Evolutionary conservation across 2,797 vertebrate genomes (phyloP).

Genomic region (Psittacula derbiana): DNA sequence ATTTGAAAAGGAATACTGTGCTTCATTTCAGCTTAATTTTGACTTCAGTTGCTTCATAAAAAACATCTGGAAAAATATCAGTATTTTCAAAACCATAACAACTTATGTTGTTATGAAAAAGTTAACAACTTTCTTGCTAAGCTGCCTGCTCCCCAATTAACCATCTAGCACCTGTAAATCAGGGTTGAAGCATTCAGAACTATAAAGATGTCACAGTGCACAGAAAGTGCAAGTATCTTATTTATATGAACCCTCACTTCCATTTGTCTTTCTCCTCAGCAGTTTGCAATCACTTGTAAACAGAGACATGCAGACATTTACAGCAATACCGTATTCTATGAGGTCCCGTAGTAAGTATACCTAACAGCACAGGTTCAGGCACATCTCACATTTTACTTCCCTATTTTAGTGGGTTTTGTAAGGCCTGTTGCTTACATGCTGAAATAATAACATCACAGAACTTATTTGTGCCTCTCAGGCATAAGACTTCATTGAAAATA

Average conservation of each 20-base stretch:
- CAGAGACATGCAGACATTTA: background rate
- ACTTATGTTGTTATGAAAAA: no score
- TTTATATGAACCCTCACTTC: background rate
- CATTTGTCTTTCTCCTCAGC: background rate
- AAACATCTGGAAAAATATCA: background rate
- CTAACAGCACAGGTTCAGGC: background rate
- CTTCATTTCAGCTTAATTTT: background rate
- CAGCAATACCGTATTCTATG: background rate
- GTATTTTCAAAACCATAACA: background rate
- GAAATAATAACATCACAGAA: background rate
- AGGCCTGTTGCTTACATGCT: background rate
- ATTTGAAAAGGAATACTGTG: background rate
- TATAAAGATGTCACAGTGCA: background rate
- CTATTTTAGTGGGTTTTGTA: background rate
- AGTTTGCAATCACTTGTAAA: background rate
- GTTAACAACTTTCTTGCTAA: background rate
- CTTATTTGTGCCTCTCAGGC: background rate
- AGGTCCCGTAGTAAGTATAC: background rate
- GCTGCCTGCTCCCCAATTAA: background rate
- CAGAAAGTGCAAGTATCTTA: background rate
- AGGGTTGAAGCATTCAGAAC: background rate
- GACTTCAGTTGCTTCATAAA: background rate
- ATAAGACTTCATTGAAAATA: background rate
- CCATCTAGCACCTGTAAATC: background rate
- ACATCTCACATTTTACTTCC: background rate